Percentiles rank a stretch among this genome's conserved stretches.
These are phyloP conservation scores for Venustaconcha ellipsiformis DNA, from an alignment of 1,140 invertebrate genomes.

Conservation along the genomic window DNA sequence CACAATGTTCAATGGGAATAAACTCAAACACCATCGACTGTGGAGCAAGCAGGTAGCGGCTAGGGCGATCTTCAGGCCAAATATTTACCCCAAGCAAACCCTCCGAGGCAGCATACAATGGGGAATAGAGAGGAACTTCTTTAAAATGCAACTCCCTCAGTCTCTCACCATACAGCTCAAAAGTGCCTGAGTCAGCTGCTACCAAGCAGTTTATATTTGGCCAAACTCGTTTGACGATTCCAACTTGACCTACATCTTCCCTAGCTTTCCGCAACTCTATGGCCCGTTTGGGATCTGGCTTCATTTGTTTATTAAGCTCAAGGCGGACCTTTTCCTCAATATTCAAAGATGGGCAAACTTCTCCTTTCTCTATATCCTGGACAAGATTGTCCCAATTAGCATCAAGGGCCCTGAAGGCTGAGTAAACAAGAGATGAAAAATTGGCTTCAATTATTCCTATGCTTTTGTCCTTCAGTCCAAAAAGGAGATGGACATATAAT, in stretches of 20 bases:
- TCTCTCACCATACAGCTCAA: conserved; percentile 59
- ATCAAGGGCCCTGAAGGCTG: conserved; percentile 56
- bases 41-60: conserved; percentile 58
- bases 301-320: conserved; percentile 50
- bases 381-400: conserved; percentile 48
- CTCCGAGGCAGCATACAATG: conserved; percentile 66
- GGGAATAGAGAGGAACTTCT: conserved; percentile 61
- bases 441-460: conserved; percentile 66
- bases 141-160: conserved; percentile 56
- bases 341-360: conserved; percentile 48
- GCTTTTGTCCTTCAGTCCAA: conserved; percentile 61
- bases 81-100: conserved; percentile 66
- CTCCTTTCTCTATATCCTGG: conserved; percentile 58
- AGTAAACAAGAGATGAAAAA: conserved; percentile 64
- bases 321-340: conserved; percentile 50
- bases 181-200: conserved; percentile 60
- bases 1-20: conserved; percentile 57
- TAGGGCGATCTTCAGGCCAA: conserved; percentile 51
- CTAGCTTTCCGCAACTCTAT: conserved; percentile 53
- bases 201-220: conserved; percentile 61
- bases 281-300: conserved; percentile 60
- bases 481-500: conserved; percentile 65
- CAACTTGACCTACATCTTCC: conserved; percentile 38
- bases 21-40: conserved; percentile 65
- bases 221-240: conserved; percentile 62